Evolutionary conservation across 2,797 vertebrate genomes (phyloP).

Genomic region (Neosilurus hyrtlii): DNA sequence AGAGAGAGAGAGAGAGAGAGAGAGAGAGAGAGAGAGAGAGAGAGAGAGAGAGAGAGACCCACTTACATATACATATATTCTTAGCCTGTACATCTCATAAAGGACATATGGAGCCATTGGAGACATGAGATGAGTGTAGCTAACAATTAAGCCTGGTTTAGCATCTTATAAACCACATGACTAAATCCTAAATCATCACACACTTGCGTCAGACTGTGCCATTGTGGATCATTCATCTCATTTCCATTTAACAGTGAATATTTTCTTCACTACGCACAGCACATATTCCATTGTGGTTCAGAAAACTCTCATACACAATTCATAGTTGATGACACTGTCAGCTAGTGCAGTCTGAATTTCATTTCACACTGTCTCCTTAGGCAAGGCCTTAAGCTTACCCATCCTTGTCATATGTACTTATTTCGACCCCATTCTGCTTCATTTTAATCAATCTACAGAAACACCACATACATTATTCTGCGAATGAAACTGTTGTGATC

Average conservation of each 20-base stretch:
- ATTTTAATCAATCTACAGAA: background rate
- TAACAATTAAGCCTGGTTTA: conserved; percentile 27
- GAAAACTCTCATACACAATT: background rate
- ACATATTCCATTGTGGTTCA: background rate
- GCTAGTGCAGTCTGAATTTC: background rate
- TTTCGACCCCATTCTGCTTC: background rate
- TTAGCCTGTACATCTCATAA: background rate
- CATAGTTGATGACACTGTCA: conserved; percentile 10
- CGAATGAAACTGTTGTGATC: background rate
- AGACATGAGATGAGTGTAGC: background rate
- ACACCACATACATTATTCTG: background rate
- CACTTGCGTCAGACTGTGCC: background rate
- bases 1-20: no score
- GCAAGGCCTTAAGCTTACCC: background rate
- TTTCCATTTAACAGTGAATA: conserved; percentile 1
- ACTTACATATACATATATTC: background rate
- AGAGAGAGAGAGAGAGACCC: background rate
- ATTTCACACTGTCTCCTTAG: conserved; percentile 13
- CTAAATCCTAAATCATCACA: background rate
- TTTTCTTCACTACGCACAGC: conserved; percentile 11
- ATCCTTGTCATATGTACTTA: background rate
- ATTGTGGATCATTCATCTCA: background rate
- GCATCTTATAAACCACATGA: background rate
- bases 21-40: background rate
- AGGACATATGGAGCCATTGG: background rate